These are phyloP conservation scores for Heliconius congener DNA, from an alignment of 1,140 invertebrate genomes.

Conservation along the genomic window DNA sequence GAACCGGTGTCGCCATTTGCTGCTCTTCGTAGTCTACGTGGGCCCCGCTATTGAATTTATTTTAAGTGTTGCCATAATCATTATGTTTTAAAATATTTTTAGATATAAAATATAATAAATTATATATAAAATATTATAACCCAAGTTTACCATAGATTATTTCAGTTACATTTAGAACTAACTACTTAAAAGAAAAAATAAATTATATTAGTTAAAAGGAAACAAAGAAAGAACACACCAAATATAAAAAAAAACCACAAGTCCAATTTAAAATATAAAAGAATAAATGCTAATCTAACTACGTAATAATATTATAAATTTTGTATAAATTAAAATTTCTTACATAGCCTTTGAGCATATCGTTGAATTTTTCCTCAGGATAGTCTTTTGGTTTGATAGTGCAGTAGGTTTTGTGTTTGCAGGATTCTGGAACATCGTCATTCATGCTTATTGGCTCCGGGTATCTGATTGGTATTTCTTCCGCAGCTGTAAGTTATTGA, in stretches of 20 bases:
- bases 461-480: not conserved
- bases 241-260: not conserved
- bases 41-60: conserved; percentile 7
- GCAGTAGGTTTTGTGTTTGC: conserved; percentile 57
- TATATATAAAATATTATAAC: not conserved
- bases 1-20: not conserved
- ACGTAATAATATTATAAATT: not conserved
- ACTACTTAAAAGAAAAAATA: not conserved
- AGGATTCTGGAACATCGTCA: conserved; percentile 47
- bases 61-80: conserved; percentile 1
- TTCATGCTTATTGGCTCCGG: conserved; percentile 18
- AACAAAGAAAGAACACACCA: not conserved
- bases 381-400: conserved; percentile 60
- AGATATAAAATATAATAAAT: not conserved
- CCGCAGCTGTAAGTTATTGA: not conserved
- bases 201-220: not conserved
- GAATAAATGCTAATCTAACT: not conserved
- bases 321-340: conserved; percentile 31
- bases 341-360: conserved; percentile 61
- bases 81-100: not conserved
- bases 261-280: not conserved
- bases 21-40: conserved; percentile 8
- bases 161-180: not conserved
- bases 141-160: not conserved
- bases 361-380: conserved; percentile 57